These are phyloP conservation scores for Leucozona laternaria DNA, from an alignment of 2,888 invertebrate species.

Conservation along the genomic window DNA sequence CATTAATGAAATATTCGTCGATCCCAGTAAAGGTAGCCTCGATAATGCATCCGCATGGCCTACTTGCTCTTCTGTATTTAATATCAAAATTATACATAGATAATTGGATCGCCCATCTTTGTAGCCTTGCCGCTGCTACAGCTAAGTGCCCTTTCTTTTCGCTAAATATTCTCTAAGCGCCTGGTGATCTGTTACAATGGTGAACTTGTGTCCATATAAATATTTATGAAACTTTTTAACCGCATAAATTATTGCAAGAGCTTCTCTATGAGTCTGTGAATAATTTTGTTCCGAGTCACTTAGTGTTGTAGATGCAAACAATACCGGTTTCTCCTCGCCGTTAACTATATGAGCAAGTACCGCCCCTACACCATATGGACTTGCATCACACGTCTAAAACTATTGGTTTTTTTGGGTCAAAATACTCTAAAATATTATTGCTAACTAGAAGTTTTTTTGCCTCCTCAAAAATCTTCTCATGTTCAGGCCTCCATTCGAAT, in stretches of 20 bases:
- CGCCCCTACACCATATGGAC: slow-evolving; percentile 51
- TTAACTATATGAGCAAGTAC: slow-evolving; percentile 49
- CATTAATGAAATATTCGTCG: slow-evolving; percentile 1
- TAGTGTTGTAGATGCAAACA: slow-evolving; percentile 49
- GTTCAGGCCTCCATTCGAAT: slow-evolving; percentile 43
- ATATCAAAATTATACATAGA: not conserved
- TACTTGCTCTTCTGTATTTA: slow-evolving; percentile 35
- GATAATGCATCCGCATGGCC: slow-evolving; percentile 68
- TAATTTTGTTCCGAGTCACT: slow-evolving; percentile 1
- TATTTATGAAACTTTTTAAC: slow-evolving; percentile 11
- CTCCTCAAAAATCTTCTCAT: slow-evolving; percentile 39
- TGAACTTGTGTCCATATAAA: not conserved
- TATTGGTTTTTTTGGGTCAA: slow-evolving; percentile 55
- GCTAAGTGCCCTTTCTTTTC: slow-evolving; percentile 41
- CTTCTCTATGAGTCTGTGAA: not conserved
- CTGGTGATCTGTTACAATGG: slow-evolving; percentile 21
- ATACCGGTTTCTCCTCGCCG: slow-evolving; percentile 54
- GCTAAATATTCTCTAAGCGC: slow-evolving; percentile 74
- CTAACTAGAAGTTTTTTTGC: slow-evolving; percentile 46
- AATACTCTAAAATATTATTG: slow-evolving; percentile 49
- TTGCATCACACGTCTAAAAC: slow-evolving; percentile 52
- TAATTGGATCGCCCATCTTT: slow-evolving; percentile 39
- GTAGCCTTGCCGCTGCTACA: slow-evolving; percentile 41
- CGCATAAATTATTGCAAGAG: not conserved
- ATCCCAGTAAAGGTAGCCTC: not conserved